phyloP scores from a whole-genome alignment of 2,113 vertebrate species.

The Alexandromys fortis region DNA sequence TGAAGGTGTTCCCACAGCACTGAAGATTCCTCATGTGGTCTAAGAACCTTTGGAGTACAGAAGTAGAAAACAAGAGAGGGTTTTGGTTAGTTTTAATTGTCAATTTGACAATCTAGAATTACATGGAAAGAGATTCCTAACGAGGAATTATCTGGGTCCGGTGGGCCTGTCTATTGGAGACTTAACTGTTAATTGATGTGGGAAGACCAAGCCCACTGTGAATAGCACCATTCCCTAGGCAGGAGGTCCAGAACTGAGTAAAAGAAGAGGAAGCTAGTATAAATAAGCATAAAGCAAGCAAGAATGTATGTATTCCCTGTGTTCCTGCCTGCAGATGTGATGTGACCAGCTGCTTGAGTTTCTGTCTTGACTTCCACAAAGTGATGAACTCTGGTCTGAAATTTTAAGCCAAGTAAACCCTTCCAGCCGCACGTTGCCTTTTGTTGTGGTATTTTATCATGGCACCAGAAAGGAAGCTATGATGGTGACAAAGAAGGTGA shows the following conservation, averaged over 20 bases:
- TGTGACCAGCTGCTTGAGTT: background rate
- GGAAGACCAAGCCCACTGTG: background rate
- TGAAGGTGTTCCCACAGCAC: no score
- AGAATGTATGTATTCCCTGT: background rate
- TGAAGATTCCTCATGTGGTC: background rate
- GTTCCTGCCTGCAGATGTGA: background rate
- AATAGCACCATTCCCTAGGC: background rate
- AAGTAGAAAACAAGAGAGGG: background rate
- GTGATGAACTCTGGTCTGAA: background rate
- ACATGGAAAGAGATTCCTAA: background rate
- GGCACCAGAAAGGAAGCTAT: background rate
- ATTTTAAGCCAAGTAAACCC: background rate
- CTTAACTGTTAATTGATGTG: background rate
- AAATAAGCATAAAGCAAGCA: background rate
- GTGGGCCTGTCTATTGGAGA: background rate
- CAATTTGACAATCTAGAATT: no score
- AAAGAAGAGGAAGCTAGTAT: background rate
- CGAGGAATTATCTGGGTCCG: background rate
- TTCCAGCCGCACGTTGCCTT: background rate
- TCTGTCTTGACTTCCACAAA: background rate
- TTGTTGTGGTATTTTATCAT: background rate
- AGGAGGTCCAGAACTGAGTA: background rate
- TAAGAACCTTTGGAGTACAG: background rate
- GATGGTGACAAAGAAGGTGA: background rate
- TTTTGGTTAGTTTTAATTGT: background rate